Conservation (phyloP, 2,113 vertebrate genomes). For the Varanus komodoensis region DNA sequence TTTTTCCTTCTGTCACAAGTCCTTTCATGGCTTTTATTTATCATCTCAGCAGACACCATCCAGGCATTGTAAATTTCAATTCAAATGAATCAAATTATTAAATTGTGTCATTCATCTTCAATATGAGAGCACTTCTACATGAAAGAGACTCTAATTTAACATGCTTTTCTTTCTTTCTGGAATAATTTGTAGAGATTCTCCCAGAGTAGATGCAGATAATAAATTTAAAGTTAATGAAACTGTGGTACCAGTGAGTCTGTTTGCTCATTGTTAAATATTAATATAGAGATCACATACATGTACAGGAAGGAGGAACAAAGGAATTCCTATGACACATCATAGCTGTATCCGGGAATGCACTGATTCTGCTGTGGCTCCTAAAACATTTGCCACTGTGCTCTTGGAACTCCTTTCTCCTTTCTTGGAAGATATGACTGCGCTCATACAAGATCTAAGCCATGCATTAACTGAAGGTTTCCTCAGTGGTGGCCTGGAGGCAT, state of each 20-base stretch:
- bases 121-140: constrained; percentile 5
- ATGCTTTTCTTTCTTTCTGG: constrained; percentile 4
- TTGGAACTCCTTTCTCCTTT: background rate
- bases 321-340: background rate
- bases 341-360: background rate
- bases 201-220: constrained; percentile 4
- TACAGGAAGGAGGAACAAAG: background rate
- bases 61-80: constrained; percentile 17
- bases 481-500: background rate
- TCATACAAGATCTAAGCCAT: background rate
- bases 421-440: background rate
- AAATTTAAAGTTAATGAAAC: constrained; percentile 38
- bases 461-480: background rate
- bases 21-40: constrained; percentile 31
- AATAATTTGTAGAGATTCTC: constrained; percentile 11
- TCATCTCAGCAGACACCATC: constrained; percentile 14
- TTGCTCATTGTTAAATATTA: constrained; percentile 7
- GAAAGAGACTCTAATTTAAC: constrained; percentile 19
- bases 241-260: constrained; percentile 12
- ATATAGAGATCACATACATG: constrained; percentile 20
- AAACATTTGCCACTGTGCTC: background rate
- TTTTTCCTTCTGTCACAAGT: constrained; percentile 15
- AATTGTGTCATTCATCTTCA: constrained; percentile 39
- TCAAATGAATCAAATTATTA: constrained; percentile 28
- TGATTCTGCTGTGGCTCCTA: background rate